Evolutionary conservation across 2,113 vertebrate species (phyloP), one percentile per base, ranked within the genome.

Genomic region (Edolisoma coerulescens): DNA sequence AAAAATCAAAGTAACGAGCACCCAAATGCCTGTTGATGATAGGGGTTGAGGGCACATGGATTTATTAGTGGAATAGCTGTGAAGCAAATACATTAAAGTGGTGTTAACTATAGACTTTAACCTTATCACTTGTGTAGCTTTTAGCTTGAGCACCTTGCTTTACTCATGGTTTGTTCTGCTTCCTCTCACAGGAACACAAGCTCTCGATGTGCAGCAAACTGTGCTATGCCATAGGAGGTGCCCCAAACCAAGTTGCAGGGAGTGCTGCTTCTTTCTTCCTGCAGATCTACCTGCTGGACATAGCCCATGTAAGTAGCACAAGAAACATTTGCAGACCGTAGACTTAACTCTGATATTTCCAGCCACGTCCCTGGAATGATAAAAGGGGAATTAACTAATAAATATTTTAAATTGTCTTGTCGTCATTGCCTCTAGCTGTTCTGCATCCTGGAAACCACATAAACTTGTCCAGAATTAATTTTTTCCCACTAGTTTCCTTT

Each of bases 141-240:
- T 67, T 69, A 37, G 32, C 24, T 50, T 42, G 42, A 12, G 15
- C 39, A 3, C 41, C 33, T 78, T 65, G 22, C 24, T 82, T 76
- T 69, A 52, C 30, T 95, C 47, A 54, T 7, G 0, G 8, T 41
- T 75, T 85, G 27, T 78, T 96, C 52, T 91, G 75, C 53, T 47
- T 95, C 97, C 98, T 98, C 97, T 96, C 93, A 67, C 79, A 97
- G 95, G 97, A 97, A 9, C 85, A 96, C 74, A 98, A 94, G 89
- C 97, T 99, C 76, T 98, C 99, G 0, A 71, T 99, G 57, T 98
- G 98, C 73, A 97, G 97, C 42, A 99, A 99, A 77, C 17, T 99
- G 42, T 99, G 99, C 94, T 99, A 99, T 13, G 99, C 99, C 53
- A 98, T 99, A 30, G 99, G 99, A n/a, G 99, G 99, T 4, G 98